Percentiles rank a stretch among this genome's conserved stretches.
Conservation (phyloP, 2,113 vertebrate genomes). For the Rhabdomys dilectus region DNA sequence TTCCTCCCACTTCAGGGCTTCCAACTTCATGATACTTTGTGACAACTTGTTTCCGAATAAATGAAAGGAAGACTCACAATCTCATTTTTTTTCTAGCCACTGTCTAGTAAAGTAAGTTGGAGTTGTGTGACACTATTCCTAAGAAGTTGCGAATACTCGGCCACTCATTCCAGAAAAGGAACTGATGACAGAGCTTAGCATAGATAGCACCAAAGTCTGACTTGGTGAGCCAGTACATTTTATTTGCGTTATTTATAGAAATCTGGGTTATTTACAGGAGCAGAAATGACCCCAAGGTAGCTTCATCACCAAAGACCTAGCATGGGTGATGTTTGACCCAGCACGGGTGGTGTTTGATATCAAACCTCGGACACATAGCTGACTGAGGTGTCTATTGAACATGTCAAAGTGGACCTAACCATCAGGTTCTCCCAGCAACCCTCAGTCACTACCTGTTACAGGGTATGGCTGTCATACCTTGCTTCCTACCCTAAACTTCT, state of each 20-base stretch:
- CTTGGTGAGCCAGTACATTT: background rate
- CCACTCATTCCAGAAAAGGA: background rate
- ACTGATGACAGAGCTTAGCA: background rate
- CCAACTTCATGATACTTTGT: background rate
- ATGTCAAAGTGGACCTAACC: background rate
- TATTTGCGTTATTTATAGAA: background rate
- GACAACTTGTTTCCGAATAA: slow-evolving; percentile 30
- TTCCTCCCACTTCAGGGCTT: background rate
- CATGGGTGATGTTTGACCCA: background rate
- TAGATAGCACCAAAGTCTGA: background rate
- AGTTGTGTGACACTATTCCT: background rate
- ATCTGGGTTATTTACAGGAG: background rate
- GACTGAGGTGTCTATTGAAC: background rate
- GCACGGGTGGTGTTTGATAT: background rate
- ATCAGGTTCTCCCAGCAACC: background rate
- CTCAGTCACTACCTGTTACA: background rate
- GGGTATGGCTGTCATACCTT: background rate
- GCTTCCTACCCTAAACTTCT: background rate
- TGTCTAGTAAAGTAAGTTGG: background rate
- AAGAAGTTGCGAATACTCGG: background rate
- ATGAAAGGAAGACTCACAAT: background rate
- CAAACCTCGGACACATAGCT: background rate
- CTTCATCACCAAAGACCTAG: background rate
- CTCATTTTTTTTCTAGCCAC: background rate
- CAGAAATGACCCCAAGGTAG: background rate